These are phyloP conservation scores for Drosophila recens DNA, from an alignment of 2,888 invertebrate genomes.

Conservation along the genomic window DNA sequence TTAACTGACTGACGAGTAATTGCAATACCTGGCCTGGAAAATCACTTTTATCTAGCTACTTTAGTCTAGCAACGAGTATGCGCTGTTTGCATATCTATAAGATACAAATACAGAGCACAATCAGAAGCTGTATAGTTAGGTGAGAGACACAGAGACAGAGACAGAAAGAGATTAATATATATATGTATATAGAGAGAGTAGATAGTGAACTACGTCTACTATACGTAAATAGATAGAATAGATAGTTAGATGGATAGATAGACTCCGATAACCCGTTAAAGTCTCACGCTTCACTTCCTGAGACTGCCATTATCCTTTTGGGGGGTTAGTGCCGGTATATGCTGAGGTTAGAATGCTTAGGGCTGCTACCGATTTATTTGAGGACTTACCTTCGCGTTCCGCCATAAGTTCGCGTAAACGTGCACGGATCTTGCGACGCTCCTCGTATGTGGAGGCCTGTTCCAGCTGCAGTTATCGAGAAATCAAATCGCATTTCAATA, in stretches of 20 bases:
- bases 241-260: neutral
- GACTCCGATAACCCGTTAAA: slow-evolving; percentile 13
- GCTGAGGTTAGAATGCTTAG: slow-evolving; percentile 29
- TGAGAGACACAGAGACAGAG: slow-evolving; percentile 12
- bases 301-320: slow-evolving; percentile 24
- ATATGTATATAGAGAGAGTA: too few species aligned
- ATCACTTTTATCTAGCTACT: slow-evolving; percentile 49
- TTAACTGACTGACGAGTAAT: slow-evolving; percentile 15
- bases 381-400: slow-evolving; percentile 91
- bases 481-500: neutral
- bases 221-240: slow-evolving; percentile 5
- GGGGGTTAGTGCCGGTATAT: slow-evolving; percentile 37
- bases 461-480: slow-evolving; percentile 88
- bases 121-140: slow-evolving; percentile 44
- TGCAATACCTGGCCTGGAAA: slow-evolving; percentile 60
- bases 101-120: slow-evolving; percentile 74
- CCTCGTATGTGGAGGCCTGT: slow-evolving; percentile 94
- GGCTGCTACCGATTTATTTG: neutral
- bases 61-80: slow-evolving; percentile 57
- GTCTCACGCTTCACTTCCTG: slow-evolving; percentile 9
- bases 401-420: slow-evolving; percentile 94
- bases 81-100: slow-evolving; percentile 75
- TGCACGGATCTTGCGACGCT: slow-evolving; percentile 92
- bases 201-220: slow-evolving; percentile 2
- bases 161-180: slow-evolving; percentile 1